A percentile compares a stretch with the other conserved stretches of the same genome.
Conservation (phyloP, 1,140 invertebrate genomes). For the Drosophila nebulosa region DNA sequence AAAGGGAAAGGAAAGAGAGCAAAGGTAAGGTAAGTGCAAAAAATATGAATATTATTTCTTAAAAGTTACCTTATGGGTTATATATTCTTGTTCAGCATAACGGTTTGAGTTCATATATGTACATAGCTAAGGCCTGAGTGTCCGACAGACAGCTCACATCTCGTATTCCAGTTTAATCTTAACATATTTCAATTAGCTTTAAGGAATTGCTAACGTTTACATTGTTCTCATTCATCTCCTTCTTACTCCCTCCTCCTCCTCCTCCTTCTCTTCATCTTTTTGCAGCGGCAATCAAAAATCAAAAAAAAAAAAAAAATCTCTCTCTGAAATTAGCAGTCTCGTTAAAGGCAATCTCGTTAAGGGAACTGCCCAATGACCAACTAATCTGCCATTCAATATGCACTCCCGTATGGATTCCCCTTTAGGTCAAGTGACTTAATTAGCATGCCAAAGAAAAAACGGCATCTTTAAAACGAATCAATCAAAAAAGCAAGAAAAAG, state of each 20-base stretch:
- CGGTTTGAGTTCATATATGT: too few relatives aligned
- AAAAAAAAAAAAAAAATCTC: slow-evolving; percentile 31
- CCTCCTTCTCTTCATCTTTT: not conserved
- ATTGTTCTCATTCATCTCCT: too few relatives aligned
- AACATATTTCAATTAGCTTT: too few relatives aligned
- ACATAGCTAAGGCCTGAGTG: too few relatives aligned
- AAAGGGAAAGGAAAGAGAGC: too few relatives aligned
- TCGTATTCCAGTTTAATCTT: too few relatives aligned
- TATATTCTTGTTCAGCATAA: too few relatives aligned
- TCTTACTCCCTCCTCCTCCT: not conserved
- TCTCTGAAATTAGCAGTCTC: slow-evolving; percentile 27
- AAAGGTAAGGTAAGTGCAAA: too few relatives aligned
- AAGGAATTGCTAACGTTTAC: too few relatives aligned
- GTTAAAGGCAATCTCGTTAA: slow-evolving; percentile 38
- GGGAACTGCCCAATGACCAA: slow-evolving; percentile 7
- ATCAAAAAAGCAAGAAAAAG: slow-evolving; percentile 32
- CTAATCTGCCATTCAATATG: not conserved
- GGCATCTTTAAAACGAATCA: slow-evolving; percentile 57
- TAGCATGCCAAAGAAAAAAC: slow-evolving; percentile 60
- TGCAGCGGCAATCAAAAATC: not conserved
- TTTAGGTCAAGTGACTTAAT: slow-evolving; percentile 64
- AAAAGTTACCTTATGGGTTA: too few relatives aligned
- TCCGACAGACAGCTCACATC: too few relatives aligned
- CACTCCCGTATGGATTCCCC: not conserved
- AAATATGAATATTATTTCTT: too few relatives aligned